Conservation (phyloP, 2,888 invertebrate genomes). For the Drosophila silvestris region DNA sequence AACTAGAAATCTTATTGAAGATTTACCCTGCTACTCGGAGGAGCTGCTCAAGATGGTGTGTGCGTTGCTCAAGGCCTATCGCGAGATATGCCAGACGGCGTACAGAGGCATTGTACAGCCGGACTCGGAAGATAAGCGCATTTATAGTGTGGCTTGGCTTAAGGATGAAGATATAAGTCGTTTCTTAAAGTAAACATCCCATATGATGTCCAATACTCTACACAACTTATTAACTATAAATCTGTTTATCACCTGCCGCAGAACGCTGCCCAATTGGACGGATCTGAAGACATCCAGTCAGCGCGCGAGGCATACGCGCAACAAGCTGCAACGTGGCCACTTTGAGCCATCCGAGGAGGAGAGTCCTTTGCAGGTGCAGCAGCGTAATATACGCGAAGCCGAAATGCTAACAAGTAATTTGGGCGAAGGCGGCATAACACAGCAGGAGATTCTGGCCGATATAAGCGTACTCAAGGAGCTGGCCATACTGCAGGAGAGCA, state of each 20-base stretch:
- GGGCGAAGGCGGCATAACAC: conserved; percentile 93
- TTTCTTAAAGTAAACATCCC: conserved; percentile 90
- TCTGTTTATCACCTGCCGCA: conserved; percentile 63
- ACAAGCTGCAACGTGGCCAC: conserved; percentile 81
- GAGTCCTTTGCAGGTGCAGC: conserved; percentile 91
- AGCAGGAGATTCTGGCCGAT: conserved; percentile 94
- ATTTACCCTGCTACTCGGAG: conserved; percentile 91
- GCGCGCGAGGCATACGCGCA: conserved; percentile 74
- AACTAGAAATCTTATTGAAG: conserved; percentile 89
- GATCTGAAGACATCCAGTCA: conserved; percentile 87
- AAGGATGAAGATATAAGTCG: conserved; percentile 97
- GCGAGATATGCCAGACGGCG: conserved; percentile 90
- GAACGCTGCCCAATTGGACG: conserved; percentile 92
- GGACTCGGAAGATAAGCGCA: conserved; percentile 91
- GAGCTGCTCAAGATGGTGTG: conserved; percentile 91
- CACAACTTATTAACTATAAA: neutral
- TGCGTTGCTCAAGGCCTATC: conserved; percentile 89
- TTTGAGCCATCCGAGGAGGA: conserved; percentile 89
- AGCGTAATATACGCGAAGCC: conserved; percentile 94
- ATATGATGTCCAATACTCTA: neutral
- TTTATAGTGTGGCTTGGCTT: conserved; percentile 95
- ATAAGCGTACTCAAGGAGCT: conserved; percentile 92
- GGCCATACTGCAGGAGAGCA: conserved; percentile 95
- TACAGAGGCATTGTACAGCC: conserved; percentile 92
- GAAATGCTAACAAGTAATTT: conserved; percentile 96